Percentiles rank a stretch among this genome's conserved stretches.
These are phyloP conservation scores for Nymphalis io DNA, from an alignment of 1,140 invertebrate genomes.

Conservation along the genomic window DNA sequence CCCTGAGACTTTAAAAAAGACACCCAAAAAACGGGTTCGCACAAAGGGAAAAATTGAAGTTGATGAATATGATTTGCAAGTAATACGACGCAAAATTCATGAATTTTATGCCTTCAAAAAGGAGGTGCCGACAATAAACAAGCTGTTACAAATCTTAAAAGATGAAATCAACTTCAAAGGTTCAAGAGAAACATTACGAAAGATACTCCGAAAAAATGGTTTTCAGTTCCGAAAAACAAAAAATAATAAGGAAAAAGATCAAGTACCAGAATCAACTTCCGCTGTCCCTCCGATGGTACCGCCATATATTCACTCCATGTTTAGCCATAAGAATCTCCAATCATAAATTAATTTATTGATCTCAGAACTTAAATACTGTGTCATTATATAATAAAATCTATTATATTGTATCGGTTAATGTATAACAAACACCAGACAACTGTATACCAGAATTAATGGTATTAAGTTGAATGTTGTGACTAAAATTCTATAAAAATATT, in stretches of 20 bases:
- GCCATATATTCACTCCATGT: slow-evolving; percentile 73
- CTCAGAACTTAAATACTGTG: background rate
- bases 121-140: slow-evolving; percentile 74
- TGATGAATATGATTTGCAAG: slow-evolving; percentile 72
- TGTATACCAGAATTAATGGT: background rate
- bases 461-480: background rate
- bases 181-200: slow-evolving; percentile 67
- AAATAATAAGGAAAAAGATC: slow-evolving; percentile 71
- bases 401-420: slow-evolving; percentile 1
- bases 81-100: slow-evolving; percentile 71
- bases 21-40: slow-evolving; percentile 68
- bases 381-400: background rate
- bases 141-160: slow-evolving; percentile 70
- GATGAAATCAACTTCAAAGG: slow-evolving; percentile 76
- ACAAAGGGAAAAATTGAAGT: slow-evolving; percentile 76
- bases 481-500: background rate
- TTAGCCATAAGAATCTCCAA: slow-evolving; percentile 71
- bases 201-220: slow-evolving; percentile 73
- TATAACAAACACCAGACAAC: background rate
- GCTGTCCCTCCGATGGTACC: slow-evolving; percentile 64
- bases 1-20: slow-evolving; percentile 68
- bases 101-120: slow-evolving; percentile 76
- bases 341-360: slow-evolving; percentile 45
- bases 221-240: slow-evolving; percentile 75
- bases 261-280: slow-evolving; percentile 54